A percentile compares a stretch with the other conserved stretches of the same genome.
Conservation (phyloP, 1,140 invertebrate species). For the Platyura marginata region DNA sequence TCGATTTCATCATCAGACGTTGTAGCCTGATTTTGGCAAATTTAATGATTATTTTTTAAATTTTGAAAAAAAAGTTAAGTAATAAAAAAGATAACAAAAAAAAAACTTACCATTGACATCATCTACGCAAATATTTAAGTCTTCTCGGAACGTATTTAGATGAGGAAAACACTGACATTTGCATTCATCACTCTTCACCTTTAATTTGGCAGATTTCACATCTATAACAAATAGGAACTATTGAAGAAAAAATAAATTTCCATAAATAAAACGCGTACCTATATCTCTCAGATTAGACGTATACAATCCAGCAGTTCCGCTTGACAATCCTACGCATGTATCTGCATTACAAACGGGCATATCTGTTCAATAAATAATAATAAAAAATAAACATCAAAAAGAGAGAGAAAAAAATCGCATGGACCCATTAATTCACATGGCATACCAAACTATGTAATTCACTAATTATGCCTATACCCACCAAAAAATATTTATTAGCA, state of each 20-base stretch:
- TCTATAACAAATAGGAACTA: too few relatives aligned
- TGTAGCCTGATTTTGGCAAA: too few relatives aligned
- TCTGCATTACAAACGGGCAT: conserved; percentile 19
- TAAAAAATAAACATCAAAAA: not conserved
- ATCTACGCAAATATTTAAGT: conserved; percentile 46
- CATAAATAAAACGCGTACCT: too few relatives aligned
- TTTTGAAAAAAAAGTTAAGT: too few relatives aligned
- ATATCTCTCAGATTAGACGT: conserved; percentile 6
- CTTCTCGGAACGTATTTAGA: conserved; percentile 44
- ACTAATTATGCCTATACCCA: too few relatives aligned
- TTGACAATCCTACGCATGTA: conserved; percentile 31
- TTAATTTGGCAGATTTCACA: not conserved
- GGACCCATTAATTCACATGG: not conserved
- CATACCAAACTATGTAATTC: too few relatives aligned
- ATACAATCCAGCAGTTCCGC: conserved; percentile 27
- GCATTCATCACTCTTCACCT: conserved; percentile 23
- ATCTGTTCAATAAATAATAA: conserved; percentile 7
- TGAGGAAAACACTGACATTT: conserved; percentile 41
- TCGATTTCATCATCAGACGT: too few relatives aligned
- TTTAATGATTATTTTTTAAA: too few relatives aligned
- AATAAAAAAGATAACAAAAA: too few relatives aligned
- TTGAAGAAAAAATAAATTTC: too few relatives aligned
- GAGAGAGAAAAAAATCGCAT: not conserved
- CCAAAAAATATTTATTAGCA: too few relatives aligned
- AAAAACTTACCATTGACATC: conserved; percentile 42